Evolutionary conservation across 2,888 invertebrate genomes (phyloP).

Genomic region (Machimus rusticus): DNA sequence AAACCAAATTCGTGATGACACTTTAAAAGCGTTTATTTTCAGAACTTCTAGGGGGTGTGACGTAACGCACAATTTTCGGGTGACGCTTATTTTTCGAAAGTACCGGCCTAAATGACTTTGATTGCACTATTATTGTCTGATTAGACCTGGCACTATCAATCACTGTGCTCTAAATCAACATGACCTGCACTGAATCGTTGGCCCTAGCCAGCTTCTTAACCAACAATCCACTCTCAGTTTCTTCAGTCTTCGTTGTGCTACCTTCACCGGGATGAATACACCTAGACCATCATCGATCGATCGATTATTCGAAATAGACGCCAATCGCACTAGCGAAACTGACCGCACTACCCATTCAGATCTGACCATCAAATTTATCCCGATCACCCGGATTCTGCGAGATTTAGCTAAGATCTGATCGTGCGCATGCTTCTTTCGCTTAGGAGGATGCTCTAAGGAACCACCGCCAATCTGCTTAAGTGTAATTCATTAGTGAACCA

Average conservation of each 20-base stretch:
- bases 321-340: not conserved
- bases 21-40: constrained; percentile 15
- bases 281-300: not conserved
- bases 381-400: constrained; percentile 1
- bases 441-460: not conserved
- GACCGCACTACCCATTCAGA: not conserved
- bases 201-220: not conserved
- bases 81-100: not conserved
- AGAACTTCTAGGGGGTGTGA: not conserved
- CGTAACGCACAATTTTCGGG: not conserved
- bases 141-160: constrained; percentile 10
- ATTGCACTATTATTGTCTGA: constrained; percentile 1
- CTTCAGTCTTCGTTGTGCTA: not conserved
- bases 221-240: not conserved
- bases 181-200: not conserved
- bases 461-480: not conserved
- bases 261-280: not conserved
- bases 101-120: not conserved
- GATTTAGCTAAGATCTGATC: not conserved
- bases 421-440: not conserved
- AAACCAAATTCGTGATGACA: not conserved
- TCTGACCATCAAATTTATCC: not conserved
- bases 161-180: not conserved
- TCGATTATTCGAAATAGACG: not conserved
- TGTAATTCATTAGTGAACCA: not conserved